Base-by-base conservation (phyloP, 1,140 invertebrate genomes). In the Hylaeus anthracinus region DNA sequence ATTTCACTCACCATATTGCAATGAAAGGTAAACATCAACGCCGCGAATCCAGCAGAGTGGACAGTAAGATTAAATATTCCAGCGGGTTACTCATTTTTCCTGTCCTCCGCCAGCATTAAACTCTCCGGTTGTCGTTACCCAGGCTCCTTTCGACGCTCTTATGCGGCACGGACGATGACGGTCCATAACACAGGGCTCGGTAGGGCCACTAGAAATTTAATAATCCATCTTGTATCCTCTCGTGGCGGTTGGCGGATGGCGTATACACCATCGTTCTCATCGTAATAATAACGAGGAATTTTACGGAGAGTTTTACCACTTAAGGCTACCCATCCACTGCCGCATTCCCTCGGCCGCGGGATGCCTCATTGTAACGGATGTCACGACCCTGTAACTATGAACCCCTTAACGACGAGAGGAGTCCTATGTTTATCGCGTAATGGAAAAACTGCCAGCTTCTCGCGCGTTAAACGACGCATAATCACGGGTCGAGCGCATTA, bases 241-340 rank as follows among this genome's bases (percentile, higher is more conserved):
- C 80, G 85, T 88, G 86, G 85, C 87, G 85, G 87, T 75, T 86
- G 84, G 79, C 72, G 67, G 83, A 85, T 85, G 74, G 70, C 84
- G 75, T 73, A 73, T 76, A 77, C 81, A 60, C 81, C 88, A 90
- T 89, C 86, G 85, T 85, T 86, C 87, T 79, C 84, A 86, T 91
- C 88, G 87, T 92, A 92, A 91, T 90, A 88, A 88, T 90, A 91
- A 92, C 90, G 85, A 86, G 84, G 73, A 86, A 83, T 91, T 91
- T 92, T 90, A 90, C 87, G 85, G 74, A 87, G 61, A 74, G 73
- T 66, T 70, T 75, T 66, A 63, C 72, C 65, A 60, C 79, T 79
- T 76, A 43, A 81, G 51, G 48, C 43, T 26, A 43, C 58, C 66
- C 80, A 73, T 82, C 74, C 26, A 72, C 75, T 56, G 67, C 74